Conservation (phyloP, 2,888 invertebrate genomes). For the Tortrix viridana region DNA sequence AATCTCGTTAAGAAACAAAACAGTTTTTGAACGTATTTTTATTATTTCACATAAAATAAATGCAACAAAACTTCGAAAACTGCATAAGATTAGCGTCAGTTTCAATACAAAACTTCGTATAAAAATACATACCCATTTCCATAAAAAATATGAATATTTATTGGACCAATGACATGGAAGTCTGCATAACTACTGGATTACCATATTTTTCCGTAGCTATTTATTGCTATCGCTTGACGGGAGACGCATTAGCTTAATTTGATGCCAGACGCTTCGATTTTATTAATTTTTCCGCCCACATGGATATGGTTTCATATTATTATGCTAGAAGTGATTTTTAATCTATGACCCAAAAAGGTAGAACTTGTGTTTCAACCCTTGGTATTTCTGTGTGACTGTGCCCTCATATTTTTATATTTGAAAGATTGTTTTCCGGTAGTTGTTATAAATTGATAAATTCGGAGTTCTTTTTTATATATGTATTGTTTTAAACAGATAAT, state of each 20-base stretch:
- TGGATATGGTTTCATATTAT: background rate
- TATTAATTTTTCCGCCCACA: conserved; percentile 22
- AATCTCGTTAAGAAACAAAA: too few species aligned
- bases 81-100: conserved; percentile 10
- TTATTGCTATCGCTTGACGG: conserved; percentile 28
- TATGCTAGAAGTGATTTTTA: conserved; percentile 5
- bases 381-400: too few species aligned
- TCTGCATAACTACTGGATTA: conserved; percentile 26
- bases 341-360: too few species aligned
- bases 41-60: conserved; percentile 3
- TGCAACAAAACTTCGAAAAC: conserved; percentile 1
- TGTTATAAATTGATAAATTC: too few species aligned
- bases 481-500: too few species aligned
- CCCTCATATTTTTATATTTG: too few species aligned
- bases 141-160: conserved; percentile 24
- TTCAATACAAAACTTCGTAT: conserved; percentile 13
- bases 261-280: conserved; percentile 38
- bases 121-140: background rate
- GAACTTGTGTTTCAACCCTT: too few species aligned
- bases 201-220: conserved; percentile 31
- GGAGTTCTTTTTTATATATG: too few species aligned
- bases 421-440: too few species aligned
- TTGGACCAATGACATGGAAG: conserved; percentile 17
- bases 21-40: background rate
- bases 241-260: conserved; percentile 42